phyloP scores from a whole-genome alignment of 2,888 invertebrate genomes.

The Chorisops tibialis region DNA sequence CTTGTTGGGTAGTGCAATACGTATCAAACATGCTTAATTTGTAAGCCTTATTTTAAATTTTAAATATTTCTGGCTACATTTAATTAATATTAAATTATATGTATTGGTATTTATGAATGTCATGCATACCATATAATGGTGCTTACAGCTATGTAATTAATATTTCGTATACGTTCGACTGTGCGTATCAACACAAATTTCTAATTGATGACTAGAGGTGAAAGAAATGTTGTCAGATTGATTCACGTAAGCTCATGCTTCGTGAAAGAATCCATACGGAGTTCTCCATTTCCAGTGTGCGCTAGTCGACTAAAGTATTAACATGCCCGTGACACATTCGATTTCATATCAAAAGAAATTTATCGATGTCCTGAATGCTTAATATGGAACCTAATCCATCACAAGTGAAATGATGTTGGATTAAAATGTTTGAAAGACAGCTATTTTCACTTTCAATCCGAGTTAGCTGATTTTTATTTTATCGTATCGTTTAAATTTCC shows the following conservation, averaged over 20 bases:
- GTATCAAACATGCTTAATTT: too few relatives aligned
- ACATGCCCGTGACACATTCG: not conserved
- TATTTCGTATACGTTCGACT: slow-evolving; percentile 10
- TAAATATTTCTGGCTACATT: too few relatives aligned
- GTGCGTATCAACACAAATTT: slow-evolving; percentile 17
- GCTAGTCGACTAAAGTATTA: slow-evolving; percentile 4
- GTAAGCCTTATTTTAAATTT: too few relatives aligned
- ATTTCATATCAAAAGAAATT: slow-evolving; percentile 12
- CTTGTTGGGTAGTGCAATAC: too few relatives aligned
- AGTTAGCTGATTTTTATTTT: too few relatives aligned
- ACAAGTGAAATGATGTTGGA: slow-evolving; percentile 13
- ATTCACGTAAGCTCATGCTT: not conserved
- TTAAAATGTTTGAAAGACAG: slow-evolving; percentile 2
- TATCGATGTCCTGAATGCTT: slow-evolving; percentile 21
- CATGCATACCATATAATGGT: slow-evolving; percentile 8
- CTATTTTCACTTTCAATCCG: too few relatives aligned
- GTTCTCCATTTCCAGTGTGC: too few relatives aligned
- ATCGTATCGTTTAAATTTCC: too few relatives aligned
- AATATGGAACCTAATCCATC: slow-evolving; percentile 12
- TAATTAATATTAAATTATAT: not conserved
- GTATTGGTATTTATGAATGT: not conserved
- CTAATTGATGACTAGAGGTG: slow-evolving; percentile 4
- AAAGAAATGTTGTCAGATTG: not conserved
- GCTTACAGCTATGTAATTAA: not conserved
- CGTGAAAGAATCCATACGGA: slow-evolving; percentile 21